Evolutionary conservation across 2,113 vertebrate genomes (phyloP), one percentile per base, ranked within the genome.

Genomic region (Butastur rufipennis): DNA sequence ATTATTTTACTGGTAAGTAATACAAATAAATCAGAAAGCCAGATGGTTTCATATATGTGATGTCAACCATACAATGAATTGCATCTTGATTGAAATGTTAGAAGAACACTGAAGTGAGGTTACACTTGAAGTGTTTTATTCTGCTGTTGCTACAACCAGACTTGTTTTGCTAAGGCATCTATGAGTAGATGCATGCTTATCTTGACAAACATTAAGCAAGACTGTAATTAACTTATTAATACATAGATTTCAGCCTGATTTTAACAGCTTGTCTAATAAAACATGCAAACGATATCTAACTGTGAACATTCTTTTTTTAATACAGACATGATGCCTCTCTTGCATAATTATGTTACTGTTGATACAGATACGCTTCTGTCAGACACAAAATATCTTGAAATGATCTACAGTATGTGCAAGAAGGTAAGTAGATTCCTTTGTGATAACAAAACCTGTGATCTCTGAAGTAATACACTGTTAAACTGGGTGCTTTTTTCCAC

Each of bases 331-430:
- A 99, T 99, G 99, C 99, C 99, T 93, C 99, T 99, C 75, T 98
- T 99, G 93, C 99, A 99, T 98, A 99, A 99, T 98, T 99, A 99
- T 14, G 98, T 99, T 91, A 99, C 99, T 56, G 99, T 99, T 79
- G 99, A 99, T 96, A 99, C 99, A 81, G 99, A 99, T 93, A 99
- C 99, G 1, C 99, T 99, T 93, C 95, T 99, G 36, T 99, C 99
- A 63, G 99, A 99, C 97, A 99, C 99, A 89, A 99, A 99, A 97
- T 99, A 99, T 88, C 98, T 99, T 98, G 99, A 99, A 98, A 99
- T 99, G 97, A 99, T 99, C 97, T 99, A 99, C 97, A 99, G 98
- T 98, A 99, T 99, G 99, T 99, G 99, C 98, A 99, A 99, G 98
- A 99, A 99, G 99, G 99, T 99, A 98, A 83, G 97, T 95, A 72